Evolutionary conservation across 2,888 invertebrate genomes (phyloP), one percentile per base, ranked within the genome.

Genomic region (Pristionchus japonicus): DNA sequence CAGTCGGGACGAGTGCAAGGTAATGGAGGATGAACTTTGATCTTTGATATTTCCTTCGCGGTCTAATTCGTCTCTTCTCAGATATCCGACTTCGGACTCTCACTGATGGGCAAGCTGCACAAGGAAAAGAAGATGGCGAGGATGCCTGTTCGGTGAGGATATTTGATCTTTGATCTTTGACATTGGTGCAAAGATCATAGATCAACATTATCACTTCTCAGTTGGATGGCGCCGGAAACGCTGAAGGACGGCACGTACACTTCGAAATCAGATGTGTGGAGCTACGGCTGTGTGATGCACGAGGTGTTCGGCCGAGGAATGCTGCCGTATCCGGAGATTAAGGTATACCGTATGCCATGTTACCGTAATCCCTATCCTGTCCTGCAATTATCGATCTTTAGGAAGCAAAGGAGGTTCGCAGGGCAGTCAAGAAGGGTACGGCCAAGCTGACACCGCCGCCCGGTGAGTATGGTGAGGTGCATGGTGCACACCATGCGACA

Each of bases 81-180:
- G 89, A 92, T 92, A 84, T 91, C 92, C 87, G 92, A 92, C 88
- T 92, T 92, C 57, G 92, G 92, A 0, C 89, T 92, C 20, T 91
- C 91, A 6, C 88, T 92, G 3, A 87, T 91, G 27, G 92, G 92
- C 20, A 89, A 89, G 67, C 80, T 89, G 52, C 92, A 92, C 89
- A 90, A 90, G 74, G 91, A 91, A 88, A 89, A 90, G 43, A 91
- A 91, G 77, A 34, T 91, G 85, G 84, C 89, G 86, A 91, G 91
- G 70, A 91, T 92, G 40, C 91, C 92, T 7, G 91, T 92, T 17
- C 82, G 91, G 89, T 88, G n/a, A n/a, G 82, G 15, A n/a, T n/a
- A n/a, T n/a, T n/a, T n/a, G n/a, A n/a, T n/a, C n/a, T n/a, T n/a
- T n/a, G n/a, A n/a, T n/a, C n/a, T n/a, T n/a, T n/a, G n/a, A n/a